Base-by-base conservation (phyloP, 2,888 invertebrate species). In the Drosophila parthenogenetica region DNA sequence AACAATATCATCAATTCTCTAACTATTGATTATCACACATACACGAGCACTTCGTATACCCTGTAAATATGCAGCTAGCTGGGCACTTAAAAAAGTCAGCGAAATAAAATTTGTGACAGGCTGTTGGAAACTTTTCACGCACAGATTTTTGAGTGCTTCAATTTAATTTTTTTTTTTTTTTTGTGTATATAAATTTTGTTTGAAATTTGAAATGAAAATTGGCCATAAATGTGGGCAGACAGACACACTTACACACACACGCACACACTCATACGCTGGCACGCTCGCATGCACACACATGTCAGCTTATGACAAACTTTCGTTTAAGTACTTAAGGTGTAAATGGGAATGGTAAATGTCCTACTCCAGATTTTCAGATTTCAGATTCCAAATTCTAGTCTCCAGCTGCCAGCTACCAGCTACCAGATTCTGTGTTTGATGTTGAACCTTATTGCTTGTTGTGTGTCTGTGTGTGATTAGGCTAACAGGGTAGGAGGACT, bases 251-350 rank as follows among this genome's bases (percentile, higher is more conserved):
- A 49, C 19, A 50, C 45, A 37, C 48, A 8, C 39, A 35, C 58
- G 25, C 49, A 62, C 45, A 14, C 51, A 58, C 53, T 50, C 42
- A 42, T 57, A 64, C 32, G 40, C 49, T 35, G 42, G 43, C 43
- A 57, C 66, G 67, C 59, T 25, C 25, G 50, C 69, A 64, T 46
- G 49, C 76, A 69, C 73, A 64, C 67, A 60, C 57, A 64, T 69
- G 72, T 67, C 70, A 53, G 73, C 69, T 69, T 72, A 72, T 69
- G 63, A 64, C 59, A 69, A 71, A 79, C 45, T 68, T 72, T 64
- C 62, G 48, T 29, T 68, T 61, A 73, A 86, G 88, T 70, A 85
- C 83, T 83, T 85, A 77, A 83, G 86, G 83, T 83, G 88, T 69
- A 69, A 83, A 87, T 87, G 70, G 77, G 61, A 67, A 58, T 67